These are phyloP conservation scores for Diadromus collaris DNA, from an alignment of 2,888 invertebrate genomes.

Conservation along the genomic window DNA sequence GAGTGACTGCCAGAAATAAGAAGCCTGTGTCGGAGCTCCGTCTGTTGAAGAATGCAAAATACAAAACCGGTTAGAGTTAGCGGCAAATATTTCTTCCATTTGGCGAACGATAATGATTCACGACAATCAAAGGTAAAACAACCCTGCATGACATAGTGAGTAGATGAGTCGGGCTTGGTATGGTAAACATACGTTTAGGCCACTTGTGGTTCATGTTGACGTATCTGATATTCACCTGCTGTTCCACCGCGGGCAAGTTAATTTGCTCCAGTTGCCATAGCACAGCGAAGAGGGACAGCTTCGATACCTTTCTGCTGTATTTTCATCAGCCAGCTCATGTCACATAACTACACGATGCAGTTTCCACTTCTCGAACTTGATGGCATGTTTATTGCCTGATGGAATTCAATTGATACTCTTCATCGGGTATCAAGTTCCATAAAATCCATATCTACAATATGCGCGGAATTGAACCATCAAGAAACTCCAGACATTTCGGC, in stretches of 20 bases:
- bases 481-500: background rate
- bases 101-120: slow-evolving; percentile 57
- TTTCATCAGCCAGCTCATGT: slow-evolving; percentile 19
- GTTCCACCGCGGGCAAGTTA: slow-evolving; percentile 42
- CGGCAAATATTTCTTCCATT: slow-evolving; percentile 67
- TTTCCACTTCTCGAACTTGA: background rate
- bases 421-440: background rate
- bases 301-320: slow-evolving; percentile 71
- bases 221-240: slow-evolving; percentile 62
- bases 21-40: slow-evolving; percentile 57
- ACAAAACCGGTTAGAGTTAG: slow-evolving; percentile 65
- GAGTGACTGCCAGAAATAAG: slow-evolving; percentile 66
- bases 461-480: too few relatives aligned
- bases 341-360: slow-evolving; percentile 7
- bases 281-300: slow-evolving; percentile 35
- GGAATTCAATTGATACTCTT: background rate
- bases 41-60: slow-evolving; percentile 58
- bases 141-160: slow-evolving; percentile 74
- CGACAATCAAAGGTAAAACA: slow-evolving; percentile 77
- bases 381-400: background rate
- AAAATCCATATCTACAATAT: background rate
- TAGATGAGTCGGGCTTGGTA: slow-evolving; percentile 45
- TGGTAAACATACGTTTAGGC: slow-evolving; percentile 17
- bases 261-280: slow-evolving; percentile 37
- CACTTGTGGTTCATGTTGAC: slow-evolving; percentile 19